Conservation (phyloP, 1,140 invertebrate genomes). For the Oreohelix idahoensis region DNA sequence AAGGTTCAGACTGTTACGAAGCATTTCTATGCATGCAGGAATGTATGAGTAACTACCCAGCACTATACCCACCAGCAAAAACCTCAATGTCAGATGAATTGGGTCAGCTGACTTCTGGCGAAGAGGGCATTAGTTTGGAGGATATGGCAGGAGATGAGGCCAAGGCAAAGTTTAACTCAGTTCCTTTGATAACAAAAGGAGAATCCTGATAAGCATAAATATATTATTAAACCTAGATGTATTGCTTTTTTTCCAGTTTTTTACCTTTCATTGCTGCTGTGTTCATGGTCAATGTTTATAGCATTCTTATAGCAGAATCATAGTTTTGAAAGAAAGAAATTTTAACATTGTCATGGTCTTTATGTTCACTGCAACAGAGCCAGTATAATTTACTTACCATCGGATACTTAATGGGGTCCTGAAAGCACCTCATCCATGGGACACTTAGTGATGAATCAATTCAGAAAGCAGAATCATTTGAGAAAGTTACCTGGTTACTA, state of each 20-base stretch:
- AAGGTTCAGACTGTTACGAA: conserved; percentile 91
- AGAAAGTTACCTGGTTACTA: no score
- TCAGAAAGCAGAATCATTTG: no score
- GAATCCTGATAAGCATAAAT: background rate
- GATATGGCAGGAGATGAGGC: background rate
- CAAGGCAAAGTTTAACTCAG: background rate
- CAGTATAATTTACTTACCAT: background rate
- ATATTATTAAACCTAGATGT: background rate
- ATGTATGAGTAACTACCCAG: conserved; percentile 92
- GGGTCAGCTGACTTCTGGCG: background rate
- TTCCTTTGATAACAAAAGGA: background rate
- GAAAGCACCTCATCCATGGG: no score
- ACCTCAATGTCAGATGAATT: conserved; percentile 50
- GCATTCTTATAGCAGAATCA: background rate
- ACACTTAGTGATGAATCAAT: no score
- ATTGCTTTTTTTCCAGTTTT: no score
- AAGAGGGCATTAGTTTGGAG: background rate
- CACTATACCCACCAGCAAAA: conserved; percentile 82
- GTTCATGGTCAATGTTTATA: background rate
- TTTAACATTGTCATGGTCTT: background rate
- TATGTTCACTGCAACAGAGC: background rate
- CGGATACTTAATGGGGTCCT: no score
- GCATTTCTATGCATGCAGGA: conserved; percentile 91
- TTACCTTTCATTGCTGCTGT: background rate
- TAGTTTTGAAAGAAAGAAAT: background rate